Conservation (phyloP, 2,113 vertebrate species). For the Bambusicola thoracicus region DNA sequence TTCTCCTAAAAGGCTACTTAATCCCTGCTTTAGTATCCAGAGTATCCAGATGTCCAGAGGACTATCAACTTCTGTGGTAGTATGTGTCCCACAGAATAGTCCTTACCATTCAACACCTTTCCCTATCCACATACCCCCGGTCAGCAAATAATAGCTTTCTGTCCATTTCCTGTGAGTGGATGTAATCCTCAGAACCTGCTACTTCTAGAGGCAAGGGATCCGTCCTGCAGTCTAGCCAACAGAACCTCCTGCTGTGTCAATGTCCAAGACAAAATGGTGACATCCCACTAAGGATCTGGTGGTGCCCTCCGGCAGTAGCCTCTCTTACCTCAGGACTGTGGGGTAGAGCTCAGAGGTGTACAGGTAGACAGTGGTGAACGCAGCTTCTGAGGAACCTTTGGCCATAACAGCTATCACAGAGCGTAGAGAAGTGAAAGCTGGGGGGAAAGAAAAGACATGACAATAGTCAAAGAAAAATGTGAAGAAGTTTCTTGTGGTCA, state of each 20-base stretch:
- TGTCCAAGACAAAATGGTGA: background rate
- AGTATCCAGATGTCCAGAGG: background rate
- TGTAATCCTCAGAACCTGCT: background rate
- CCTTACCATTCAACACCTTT: background rate
- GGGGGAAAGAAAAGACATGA: background rate
- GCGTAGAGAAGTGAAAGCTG: constrained; percentile 72
- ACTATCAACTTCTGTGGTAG: background rate
- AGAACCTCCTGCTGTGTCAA: background rate
- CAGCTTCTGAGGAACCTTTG: constrained; percentile 83
- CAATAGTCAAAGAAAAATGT: background rate
- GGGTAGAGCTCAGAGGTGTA: constrained; percentile 89
- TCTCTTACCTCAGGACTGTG: constrained; percentile 86
- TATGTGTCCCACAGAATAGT: background rate
- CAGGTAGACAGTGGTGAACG: constrained; percentile 81
- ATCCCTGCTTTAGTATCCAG: background rate
- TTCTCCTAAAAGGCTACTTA: background rate
- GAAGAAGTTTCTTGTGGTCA: background rate
- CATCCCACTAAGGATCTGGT: background rate
- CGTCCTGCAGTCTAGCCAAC: background rate
- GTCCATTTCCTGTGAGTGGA: background rate
- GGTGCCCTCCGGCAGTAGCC: background rate
- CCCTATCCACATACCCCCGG: background rate
- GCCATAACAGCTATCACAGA: constrained; percentile 79
- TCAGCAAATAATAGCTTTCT: background rate
- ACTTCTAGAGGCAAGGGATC: background rate